Base-by-base conservation (phyloP, 2,797 vertebrate species). In the Nannoperca obscura region DNA sequence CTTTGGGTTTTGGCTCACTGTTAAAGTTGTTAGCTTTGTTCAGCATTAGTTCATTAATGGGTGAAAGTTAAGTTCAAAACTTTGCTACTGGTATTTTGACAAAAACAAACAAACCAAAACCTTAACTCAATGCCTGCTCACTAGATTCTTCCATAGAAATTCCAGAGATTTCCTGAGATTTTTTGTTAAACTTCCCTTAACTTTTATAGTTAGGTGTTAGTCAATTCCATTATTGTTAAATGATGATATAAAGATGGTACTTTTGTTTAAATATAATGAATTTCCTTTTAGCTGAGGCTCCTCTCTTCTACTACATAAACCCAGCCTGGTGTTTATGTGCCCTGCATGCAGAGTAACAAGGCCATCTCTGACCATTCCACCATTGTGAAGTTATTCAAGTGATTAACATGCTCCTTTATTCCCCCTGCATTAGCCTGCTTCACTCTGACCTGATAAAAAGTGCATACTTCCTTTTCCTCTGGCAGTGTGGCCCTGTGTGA, bases 331-430 rank as follows among this genome's bases (percentile, higher is more conserved):
- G 63, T 71, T 70, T 70, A 63, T 85, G 76, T 89, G 85, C 73
- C 52, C 52, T 0, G 83, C 65, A 82, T 86, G 62, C 80, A 78
- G 74, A 89, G 76, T 13, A 74, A 63, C 72, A 57, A 53, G 11
- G 36, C 36, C 57, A 52, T 62, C 68, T 70, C 49, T 17, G 47
- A 42, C 75, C 64, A 72, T 61, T 78, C 59, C 42, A 50, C 78
- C 59, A 65, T 78, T 83, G 78, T 76, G 44, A 82, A 71, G 71
- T 67, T 65, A 81, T 74, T 89, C 60, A 57, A 83, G 83, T 85
- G 82, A 86, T 84, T 86, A 89, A 86, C 82, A 71, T 72, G 74
- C 84, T 77, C 68, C 77, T 86, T 91, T 73, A 81, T 88, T 89
- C 64, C 72, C 64, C 53, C 78, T 78, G 78, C 89, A 91, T 91